These are phyloP conservation scores for Ganaspis brasiliensis DNA, from an alignment of 2,888 invertebrate genomes.

Conservation along the genomic window DNA sequence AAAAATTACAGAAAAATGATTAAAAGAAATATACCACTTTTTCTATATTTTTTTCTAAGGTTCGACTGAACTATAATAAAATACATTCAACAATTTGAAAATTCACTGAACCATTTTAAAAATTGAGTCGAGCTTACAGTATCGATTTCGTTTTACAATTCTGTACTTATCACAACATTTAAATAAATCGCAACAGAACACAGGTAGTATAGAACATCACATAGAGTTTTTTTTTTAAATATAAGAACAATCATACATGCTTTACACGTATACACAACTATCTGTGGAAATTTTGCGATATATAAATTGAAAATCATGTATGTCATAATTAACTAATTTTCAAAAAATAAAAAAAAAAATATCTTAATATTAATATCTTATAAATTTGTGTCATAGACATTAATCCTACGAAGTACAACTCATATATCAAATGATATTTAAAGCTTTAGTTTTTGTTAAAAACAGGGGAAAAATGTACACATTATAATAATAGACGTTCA, in stretches of 20 bases:
- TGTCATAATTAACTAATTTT: no score
- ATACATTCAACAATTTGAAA: no score
- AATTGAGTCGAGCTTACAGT: slow-evolving; percentile 25
- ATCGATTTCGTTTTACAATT: slow-evolving; percentile 1
- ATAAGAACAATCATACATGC: slow-evolving; percentile 20
- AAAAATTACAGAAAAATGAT: no score
- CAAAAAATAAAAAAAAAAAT: background rate
- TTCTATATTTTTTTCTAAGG: no score
- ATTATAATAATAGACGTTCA: slow-evolving; percentile 37
- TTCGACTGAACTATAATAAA: no score
- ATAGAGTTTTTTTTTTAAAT: background rate
- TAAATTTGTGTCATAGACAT: background rate
- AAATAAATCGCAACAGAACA: slow-evolving; percentile 19
- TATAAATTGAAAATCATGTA: slow-evolving; percentile 12
- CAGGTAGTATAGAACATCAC: slow-evolving; percentile 24
- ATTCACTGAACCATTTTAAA: background rate
- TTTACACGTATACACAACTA: slow-evolving; percentile 17
- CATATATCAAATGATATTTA: background rate
- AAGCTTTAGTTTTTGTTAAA: background rate
- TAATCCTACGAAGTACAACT: background rate
- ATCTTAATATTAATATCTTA: background rate
- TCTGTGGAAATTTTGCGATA: background rate
- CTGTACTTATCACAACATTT: slow-evolving; percentile 24
- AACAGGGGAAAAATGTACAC: slow-evolving; percentile 12
- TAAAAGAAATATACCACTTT: no score